A percentile compares a stretch with the other conserved stretches of the same genome.
phyloP scores from a whole-genome alignment of 2,888 invertebrate genomes.

The Chrysolina haemoptera region DNA sequence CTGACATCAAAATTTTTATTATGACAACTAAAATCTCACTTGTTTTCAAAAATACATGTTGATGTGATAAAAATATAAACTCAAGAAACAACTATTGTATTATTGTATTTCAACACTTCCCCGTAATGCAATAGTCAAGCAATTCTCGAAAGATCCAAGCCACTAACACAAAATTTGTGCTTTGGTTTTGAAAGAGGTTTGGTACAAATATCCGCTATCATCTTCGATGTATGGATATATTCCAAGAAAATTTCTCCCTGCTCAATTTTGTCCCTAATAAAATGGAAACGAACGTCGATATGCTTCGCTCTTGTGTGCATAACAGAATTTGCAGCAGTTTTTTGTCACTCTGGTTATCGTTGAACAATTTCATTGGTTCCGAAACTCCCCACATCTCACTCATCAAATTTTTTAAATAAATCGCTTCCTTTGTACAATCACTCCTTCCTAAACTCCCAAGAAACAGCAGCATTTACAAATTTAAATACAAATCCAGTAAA shows the following conservation, averaged over 20 bases:
- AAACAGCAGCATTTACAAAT: conserved; percentile 6
- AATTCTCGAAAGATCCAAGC: neutral
- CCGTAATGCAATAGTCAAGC: neutral
- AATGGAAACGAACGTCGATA: neutral
- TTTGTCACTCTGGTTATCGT: conserved; percentile 3
- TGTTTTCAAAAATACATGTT: neutral
- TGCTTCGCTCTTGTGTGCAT: neutral
- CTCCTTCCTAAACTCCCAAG: conserved; percentile 6
- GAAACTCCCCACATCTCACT: conserved; percentile 6
- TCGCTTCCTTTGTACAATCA: conserved; percentile 12
- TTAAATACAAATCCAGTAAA: conserved; percentile 1
- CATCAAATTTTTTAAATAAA: conserved; percentile 12
- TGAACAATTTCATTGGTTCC: conserved; percentile 6
- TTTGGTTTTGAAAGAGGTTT: neutral
- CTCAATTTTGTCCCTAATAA: neutral
- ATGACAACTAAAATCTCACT: too few relatives aligned
- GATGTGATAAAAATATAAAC: too few relatives aligned
- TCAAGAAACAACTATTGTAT: too few relatives aligned
- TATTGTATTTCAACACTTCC: neutral
- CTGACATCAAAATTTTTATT: too few relatives aligned
- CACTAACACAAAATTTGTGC: too few relatives aligned
- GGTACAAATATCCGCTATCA: conserved; percentile 17
- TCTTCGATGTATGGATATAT: conserved; percentile 8
- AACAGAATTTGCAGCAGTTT: neutral
- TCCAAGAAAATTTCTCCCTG: neutral